Evolutionary conservation across 2,113 vertebrate species (phyloP), one percentile per base, ranked within the genome.

Genomic region (Festucalex cinctus): DNA sequence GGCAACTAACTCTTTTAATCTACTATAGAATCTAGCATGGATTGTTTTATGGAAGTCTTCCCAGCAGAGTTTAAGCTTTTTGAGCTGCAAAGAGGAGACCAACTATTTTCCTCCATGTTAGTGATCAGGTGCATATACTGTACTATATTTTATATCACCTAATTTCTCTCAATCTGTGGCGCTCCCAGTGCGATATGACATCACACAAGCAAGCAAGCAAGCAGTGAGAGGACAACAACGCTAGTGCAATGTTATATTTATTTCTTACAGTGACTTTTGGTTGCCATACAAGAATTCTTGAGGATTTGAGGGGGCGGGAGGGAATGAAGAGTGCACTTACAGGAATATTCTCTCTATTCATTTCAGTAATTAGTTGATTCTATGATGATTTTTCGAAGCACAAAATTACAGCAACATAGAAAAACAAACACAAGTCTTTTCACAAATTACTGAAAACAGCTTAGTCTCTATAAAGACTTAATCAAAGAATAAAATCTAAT

Each of bases 251-350:
- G 92, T 93, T 88, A 91, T 94, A 92, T 98, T 97, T 96, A 96
- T 96, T 96, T 97, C 92, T 95, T 95, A 95, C 93, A 95, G 94
- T 94, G 92, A 88, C 90, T 93, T 95, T 95, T 95, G 95, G 94
- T 96, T 95, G 94, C 94, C 94, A 93, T 95, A 97, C 94, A 96
- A 93, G 93, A 90, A 93, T 90, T 94, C 90, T 91, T 88, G 90
- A 94, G 94, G 87, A 93, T 91, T 83, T 80, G 71, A 90, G 88
- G 89, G 89, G 64, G 39, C 6, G 86, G 12, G n/a, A 75, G 90
- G 63, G 41, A 86, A 70, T 69, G 70, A 70, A 86, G 93, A 94
- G 94, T 95, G 93, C 92, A 94, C 92, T 95, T 93, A 95, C 93
- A 94, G 91, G 92, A 93, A 81, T 92, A 85, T 92, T 89, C 86